Conservation (phyloP, 2,797 vertebrate species). For the Cyclura pinguis region DNA sequence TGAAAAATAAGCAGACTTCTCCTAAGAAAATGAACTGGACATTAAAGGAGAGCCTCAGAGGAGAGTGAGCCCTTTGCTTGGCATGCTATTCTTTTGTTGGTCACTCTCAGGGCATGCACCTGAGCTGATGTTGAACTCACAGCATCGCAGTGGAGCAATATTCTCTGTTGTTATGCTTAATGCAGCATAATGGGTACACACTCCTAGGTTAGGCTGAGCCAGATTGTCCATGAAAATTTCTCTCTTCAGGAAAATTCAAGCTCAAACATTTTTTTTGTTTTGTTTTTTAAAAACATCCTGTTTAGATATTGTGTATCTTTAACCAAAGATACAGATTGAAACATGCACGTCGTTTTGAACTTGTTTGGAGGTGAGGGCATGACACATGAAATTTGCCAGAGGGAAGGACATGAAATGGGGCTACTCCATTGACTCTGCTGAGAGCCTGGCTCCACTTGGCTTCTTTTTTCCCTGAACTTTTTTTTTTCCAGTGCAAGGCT, state of each 20-base stretch:
- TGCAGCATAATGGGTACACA: background rate
- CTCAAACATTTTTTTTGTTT: background rate
- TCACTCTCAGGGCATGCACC: background rate
- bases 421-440: background rate
- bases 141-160: background rate
- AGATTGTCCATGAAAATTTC: background rate
- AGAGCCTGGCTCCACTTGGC: background rate
- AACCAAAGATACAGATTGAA: background rate
- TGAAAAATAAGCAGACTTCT: conserved; percentile 29
- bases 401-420: background rate
- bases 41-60: conserved; percentile 1
- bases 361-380: background rate
- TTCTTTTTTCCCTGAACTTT: background rate
- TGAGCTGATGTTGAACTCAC: background rate
- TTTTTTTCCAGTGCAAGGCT: background rate
- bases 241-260: background rate
- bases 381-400: background rate
- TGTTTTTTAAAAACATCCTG: background rate
- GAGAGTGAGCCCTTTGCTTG: conserved; percentile 16
- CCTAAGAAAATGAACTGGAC: conserved; percentile 42
- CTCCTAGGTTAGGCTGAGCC: background rate
- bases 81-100: background rate
- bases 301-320: background rate
- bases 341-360: background rate
- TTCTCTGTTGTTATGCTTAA: too few species aligned